phyloP scores from a whole-genome alignment of 2,888 invertebrate species.

The Tuta absoluta region DNA sequence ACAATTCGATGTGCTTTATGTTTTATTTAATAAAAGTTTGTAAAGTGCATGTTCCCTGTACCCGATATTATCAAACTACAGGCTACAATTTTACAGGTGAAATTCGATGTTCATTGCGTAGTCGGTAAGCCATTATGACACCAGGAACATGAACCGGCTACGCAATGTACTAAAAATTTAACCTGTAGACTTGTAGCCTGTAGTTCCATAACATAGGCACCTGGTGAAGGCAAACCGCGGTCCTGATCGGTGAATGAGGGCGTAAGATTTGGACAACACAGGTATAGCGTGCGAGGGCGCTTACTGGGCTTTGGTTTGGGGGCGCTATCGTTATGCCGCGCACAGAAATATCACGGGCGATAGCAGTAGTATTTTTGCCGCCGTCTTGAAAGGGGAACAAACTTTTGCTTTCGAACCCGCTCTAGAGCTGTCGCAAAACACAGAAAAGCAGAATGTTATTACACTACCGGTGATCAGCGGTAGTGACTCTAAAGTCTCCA shows the following conservation, averaged over 20 bases:
- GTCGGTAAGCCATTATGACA: too few species aligned
- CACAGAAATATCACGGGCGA: conserved; percentile 89
- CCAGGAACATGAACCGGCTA: too few species aligned
- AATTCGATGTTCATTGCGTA: too few species aligned
- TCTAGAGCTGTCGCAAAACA: conserved; percentile 80
- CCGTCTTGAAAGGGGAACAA: conserved; percentile 88
- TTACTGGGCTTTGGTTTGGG: conserved; percentile 57
- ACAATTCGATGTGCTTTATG: too few species aligned
- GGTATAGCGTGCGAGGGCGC: conserved; percentile 69
- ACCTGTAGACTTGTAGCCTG: too few species aligned
- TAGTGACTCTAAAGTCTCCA: conserved; percentile 20
- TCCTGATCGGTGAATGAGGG: not conserved
- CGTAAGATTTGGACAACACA: conserved; percentile 54
- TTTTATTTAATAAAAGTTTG: too few species aligned
- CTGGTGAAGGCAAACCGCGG: not conserved
- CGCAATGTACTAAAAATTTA: too few species aligned
- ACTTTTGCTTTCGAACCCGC: conserved; percentile 84
- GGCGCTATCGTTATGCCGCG: conserved; percentile 79
- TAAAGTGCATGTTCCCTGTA: too few species aligned
- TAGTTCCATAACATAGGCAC: not conserved
- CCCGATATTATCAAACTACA: too few species aligned
- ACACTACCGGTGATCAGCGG: conserved; percentile 47
- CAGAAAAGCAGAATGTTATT: conserved; percentile 70
- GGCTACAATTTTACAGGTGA: too few species aligned
- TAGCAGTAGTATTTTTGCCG: conserved; percentile 87